Evolutionary conservation across 2,888 invertebrate species (phyloP).

Genomic region (Pristionchus fissidentatus): DNA sequence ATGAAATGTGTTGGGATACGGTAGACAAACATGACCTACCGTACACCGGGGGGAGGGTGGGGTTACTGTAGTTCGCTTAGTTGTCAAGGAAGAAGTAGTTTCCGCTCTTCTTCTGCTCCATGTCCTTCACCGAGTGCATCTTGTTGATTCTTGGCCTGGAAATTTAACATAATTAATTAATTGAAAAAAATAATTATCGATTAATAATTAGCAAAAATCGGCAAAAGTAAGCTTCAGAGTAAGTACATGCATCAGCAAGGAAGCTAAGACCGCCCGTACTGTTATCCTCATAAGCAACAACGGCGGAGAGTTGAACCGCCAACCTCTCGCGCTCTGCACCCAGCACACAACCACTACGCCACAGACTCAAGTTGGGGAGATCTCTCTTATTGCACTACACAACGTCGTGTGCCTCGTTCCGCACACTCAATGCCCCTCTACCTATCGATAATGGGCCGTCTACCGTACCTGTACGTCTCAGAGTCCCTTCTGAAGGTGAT

Average conservation of each 20-base stretch:
- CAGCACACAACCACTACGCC: conserved; percentile 1
- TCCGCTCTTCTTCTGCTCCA: conserved; percentile 95
- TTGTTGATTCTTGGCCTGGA: conserved; percentile 94
- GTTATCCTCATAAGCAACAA: conserved; percentile 22
- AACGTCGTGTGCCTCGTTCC: neutral
- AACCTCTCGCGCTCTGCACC: neutral
- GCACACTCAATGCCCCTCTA: neutral
- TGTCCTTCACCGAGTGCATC: conserved; percentile 83
- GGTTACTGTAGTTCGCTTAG: conserved; percentile 77
- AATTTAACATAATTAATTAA: neutral
- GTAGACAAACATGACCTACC: neutral
- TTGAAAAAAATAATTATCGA: neutral
- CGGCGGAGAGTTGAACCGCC: neutral
- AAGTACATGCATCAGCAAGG: conserved; percentile 34
- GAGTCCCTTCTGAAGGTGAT: conserved; percentile 99
- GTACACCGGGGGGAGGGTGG: neutral
- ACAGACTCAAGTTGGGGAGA: neutral
- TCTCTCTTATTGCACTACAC: neutral
- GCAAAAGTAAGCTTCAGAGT: conserved; percentile 4
- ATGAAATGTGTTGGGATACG: neutral
- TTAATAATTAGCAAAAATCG: conserved; percentile 8
- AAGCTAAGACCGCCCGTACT: conserved; percentile 43
- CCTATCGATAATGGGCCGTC: neutral
- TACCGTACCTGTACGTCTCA: conserved; percentile 84
- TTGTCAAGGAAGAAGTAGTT: conserved; percentile 99